Conservation (phyloP, 2,888 invertebrate genomes). For the Ormyrus rosae region DNA sequence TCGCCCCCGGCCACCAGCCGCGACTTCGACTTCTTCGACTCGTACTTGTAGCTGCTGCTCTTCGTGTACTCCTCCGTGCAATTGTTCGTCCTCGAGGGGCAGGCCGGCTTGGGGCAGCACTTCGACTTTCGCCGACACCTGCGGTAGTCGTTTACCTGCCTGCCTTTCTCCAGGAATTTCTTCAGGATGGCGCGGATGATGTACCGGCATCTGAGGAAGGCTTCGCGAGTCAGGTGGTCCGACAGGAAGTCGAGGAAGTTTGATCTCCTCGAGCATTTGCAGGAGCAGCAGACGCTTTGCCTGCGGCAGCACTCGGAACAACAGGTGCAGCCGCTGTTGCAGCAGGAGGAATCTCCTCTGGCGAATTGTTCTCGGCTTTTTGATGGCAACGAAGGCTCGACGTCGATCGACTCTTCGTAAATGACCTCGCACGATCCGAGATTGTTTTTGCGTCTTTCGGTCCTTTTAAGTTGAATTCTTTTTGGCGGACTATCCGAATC, state of each 20-base stretch:
- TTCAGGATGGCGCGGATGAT: constrained; percentile 5
- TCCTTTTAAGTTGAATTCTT: too few relatives aligned
- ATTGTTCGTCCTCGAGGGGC: background rate
- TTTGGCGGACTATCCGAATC: too few relatives aligned
- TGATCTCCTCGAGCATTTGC: constrained; percentile 19
- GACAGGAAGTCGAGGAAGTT: constrained; percentile 38
- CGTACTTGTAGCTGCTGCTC: background rate
- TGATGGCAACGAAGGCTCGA: too few relatives aligned
- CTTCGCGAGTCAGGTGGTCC: constrained; percentile 28
- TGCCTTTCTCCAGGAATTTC: constrained; percentile 48
- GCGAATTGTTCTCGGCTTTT: background rate
- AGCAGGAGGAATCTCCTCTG: background rate
- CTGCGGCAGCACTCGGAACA: too few relatives aligned
- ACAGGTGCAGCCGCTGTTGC: background rate
- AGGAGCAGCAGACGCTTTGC: background rate
- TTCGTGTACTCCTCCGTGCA: background rate
- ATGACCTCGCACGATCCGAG: too few relatives aligned
- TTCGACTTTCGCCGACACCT: background rate
- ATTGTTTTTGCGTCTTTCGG: too few relatives aligned
- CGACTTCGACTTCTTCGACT: background rate
- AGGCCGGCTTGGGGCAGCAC: background rate
- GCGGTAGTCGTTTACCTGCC: constrained; percentile 42
- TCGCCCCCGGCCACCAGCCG: background rate
- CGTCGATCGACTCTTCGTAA: too few relatives aligned
- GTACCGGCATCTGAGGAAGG: constrained; percentile 17